Conservation (phyloP, 2,797 vertebrate species). For the Syngnathus rostellatus region DNA sequence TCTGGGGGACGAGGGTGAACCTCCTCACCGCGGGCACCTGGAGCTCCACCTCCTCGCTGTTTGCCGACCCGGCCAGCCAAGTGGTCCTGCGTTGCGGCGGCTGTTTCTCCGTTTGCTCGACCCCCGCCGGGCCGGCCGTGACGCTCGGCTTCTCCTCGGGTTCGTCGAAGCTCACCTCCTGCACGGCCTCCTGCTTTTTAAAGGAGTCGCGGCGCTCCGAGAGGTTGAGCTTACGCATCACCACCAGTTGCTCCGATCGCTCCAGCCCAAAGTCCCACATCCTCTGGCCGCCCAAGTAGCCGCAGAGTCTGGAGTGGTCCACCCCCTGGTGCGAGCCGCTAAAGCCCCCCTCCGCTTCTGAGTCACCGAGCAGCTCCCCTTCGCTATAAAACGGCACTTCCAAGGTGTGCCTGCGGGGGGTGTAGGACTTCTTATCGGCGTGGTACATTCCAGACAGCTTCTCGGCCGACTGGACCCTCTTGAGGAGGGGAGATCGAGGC, state of each 20-base stretch:
- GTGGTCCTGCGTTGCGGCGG: conserved; percentile 45
- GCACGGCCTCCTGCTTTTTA: conserved; percentile 95
- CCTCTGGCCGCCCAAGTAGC: conserved; percentile 59
- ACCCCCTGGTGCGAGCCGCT: conserved; percentile 31
- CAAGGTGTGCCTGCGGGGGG: conserved; percentile 61
- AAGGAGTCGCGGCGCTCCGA: conserved; percentile 94
- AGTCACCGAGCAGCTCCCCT: conserved; percentile 45
- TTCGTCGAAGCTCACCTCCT: conserved; percentile 96
- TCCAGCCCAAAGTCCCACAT: conserved; percentile 64
- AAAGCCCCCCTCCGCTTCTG: conserved; percentile 39
- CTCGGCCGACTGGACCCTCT: conserved; percentile 89
- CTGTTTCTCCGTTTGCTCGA: conserved; percentile 10
- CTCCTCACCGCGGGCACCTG: conserved; percentile 50
- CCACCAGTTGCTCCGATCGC: conserved; percentile 80
- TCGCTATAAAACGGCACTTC: conserved; percentile 68
- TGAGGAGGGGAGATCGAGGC: conserved; percentile 79
- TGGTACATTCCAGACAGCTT: conserved; percentile 77
- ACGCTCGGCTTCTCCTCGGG: conserved; percentile 66
- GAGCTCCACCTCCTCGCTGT: conserved; percentile 40
- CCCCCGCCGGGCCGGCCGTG: conserved; percentile 15
- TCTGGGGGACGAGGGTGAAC: conserved; percentile 76
- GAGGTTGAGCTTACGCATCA: conserved; percentile 91
- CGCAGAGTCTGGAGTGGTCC: conserved; percentile 58
- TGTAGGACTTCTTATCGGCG: conserved; percentile 67
- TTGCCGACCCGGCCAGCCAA: conserved; percentile 49